A percentile compares a stretch with the other conserved stretches of the same genome.
These are phyloP conservation scores for Drosophila melanogaster DNA, from an alignment of 1,140 invertebrate genomes.

Conservation along the genomic window Release_6_plus_ISO1_MT NT_037436.4:4024501-4025000, in stretches of 20 bases:
- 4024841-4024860: too few relatives aligned
- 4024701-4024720: slow-evolving; percentile 86
- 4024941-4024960: slow-evolving; percentile 78
- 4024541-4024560: slow-evolving; percentile 93
- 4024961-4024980: slow-evolving; percentile 93
- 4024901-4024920: background rate
- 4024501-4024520: slow-evolving; percentile 92
- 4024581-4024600: slow-evolving; percentile 88
- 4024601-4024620: slow-evolving; percentile 90
- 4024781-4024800: slow-evolving; percentile 14
- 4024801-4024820: background rate
- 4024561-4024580: slow-evolving; percentile 99
- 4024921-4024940: background rate
- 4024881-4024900: background rate
- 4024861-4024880: background rate
- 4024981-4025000: slow-evolving; percentile 97
- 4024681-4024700: slow-evolving; percentile 86
- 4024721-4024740: slow-evolving; percentile 66
- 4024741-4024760: slow-evolving; percentile 24
- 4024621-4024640: slow-evolving; percentile 91
- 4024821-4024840: too few relatives aligned
- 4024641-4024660: slow-evolving; percentile 98
- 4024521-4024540: slow-evolving; percentile 92
- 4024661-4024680: slow-evolving; percentile 93
- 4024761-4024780: slow-evolving; percentile 20